Percentiles rank a stretch among this genome's conserved stretches.
Conservation (phyloP, 2,797 vertebrate genomes). For the Aulostomus chinensis region DNA sequence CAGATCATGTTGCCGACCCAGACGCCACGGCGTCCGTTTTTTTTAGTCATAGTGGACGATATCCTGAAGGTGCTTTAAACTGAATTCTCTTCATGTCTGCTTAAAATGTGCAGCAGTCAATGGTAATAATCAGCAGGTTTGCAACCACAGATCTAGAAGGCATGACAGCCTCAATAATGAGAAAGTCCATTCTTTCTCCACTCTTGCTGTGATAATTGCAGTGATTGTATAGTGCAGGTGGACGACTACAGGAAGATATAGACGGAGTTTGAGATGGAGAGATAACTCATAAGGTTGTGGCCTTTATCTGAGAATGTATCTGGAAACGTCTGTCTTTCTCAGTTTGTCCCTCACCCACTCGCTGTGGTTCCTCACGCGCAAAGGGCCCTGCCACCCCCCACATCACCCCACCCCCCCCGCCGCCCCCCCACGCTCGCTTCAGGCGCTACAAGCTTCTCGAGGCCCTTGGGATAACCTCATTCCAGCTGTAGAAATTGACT, state of each 20-base stretch:
- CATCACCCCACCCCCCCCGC: too few species aligned
- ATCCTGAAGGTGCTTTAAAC: too few species aligned
- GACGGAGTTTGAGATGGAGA: slow-evolving; percentile 29
- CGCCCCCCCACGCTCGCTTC: slow-evolving; percentile 15
- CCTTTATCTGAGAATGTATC: slow-evolving; percentile 17
- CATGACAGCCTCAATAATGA: too few species aligned
- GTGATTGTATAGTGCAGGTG: slow-evolving; percentile 25
- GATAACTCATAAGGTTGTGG: slow-evolving; percentile 11
- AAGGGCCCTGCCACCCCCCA: not conserved
- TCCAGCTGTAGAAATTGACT: slow-evolving; percentile 66
- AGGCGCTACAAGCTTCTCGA: slow-evolving; percentile 36
- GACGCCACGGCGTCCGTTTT: too few species aligned
- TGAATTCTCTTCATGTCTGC: too few species aligned
- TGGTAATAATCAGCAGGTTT: too few species aligned
- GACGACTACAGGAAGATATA: slow-evolving; percentile 19
- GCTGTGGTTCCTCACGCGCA: slow-evolving; percentile 12
- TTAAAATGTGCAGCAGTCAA: too few species aligned
- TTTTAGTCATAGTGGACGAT: too few species aligned
- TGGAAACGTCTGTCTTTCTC: not conserved
- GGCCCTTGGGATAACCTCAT: slow-evolving; percentile 64
- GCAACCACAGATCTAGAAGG: too few species aligned
- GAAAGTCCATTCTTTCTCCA: slow-evolving; percentile 17
- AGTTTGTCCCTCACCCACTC: slow-evolving; percentile 2
- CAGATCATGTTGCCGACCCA: too few species aligned
- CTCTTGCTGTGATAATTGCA: slow-evolving; percentile 37